Conservation (phyloP, 2,888 invertebrate species). For the Tachystola acroxantha region DNA sequence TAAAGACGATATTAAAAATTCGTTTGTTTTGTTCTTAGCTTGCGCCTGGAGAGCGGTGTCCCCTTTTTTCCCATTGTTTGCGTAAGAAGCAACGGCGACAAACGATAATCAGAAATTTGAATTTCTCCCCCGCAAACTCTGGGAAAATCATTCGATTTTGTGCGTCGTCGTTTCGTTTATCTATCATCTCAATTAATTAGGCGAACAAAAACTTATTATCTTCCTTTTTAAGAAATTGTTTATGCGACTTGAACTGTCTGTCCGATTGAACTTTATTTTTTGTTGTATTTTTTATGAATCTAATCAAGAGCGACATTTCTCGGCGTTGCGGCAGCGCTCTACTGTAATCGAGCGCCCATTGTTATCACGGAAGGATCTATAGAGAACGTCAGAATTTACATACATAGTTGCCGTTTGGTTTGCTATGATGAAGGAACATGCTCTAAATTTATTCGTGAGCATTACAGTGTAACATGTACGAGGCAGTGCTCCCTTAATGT, state of each 20-base stretch:
- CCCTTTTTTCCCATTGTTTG: constrained; percentile 75
- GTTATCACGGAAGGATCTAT: constrained; percentile 47
- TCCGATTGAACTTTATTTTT: constrained; percentile 32
- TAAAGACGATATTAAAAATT: constrained; percentile 78
- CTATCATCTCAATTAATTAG: constrained; percentile 69
- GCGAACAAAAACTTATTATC: constrained; percentile 58
- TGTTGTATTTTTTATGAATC: constrained; percentile 23
- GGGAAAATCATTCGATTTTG: constrained; percentile 69
- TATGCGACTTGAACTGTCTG: constrained; percentile 41
- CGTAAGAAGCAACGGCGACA: constrained; percentile 59
- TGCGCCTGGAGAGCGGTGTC: constrained; percentile 64
- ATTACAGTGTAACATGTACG: constrained; percentile 73
- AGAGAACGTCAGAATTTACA: constrained; percentile 53
- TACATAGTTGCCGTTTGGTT: constrained; percentile 57
- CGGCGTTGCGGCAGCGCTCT: constrained; percentile 6
- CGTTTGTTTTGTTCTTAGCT: constrained; percentile 77
- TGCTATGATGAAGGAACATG: constrained; percentile 65
- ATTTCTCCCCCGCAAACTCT: constrained; percentile 63
- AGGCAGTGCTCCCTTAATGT: constrained; percentile 73
- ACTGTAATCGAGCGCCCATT: constrained; percentile 21
- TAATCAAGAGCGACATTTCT: constrained; percentile 15
- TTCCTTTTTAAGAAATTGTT: constrained; percentile 40
- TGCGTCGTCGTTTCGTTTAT: no score
- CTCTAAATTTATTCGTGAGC: constrained; percentile 74
- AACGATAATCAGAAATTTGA: constrained; percentile 74